A percentile compares a stretch with the other conserved stretches of the same genome.
These are phyloP conservation scores for Neoarius graeffei DNA, from an alignment of 2,113 vertebrate species.

Conservation along the genomic window DNA sequence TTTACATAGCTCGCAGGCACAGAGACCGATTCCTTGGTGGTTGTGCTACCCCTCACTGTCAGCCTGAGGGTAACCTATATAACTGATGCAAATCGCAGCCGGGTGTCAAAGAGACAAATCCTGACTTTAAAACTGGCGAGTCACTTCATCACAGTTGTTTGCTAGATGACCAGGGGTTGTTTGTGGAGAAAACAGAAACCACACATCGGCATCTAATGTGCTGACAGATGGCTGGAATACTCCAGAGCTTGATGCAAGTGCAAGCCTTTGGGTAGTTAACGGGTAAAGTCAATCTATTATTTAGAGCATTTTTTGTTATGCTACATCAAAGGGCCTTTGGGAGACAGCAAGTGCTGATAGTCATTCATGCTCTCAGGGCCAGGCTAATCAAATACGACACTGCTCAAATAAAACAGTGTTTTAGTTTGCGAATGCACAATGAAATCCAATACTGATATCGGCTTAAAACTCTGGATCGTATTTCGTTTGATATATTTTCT, in stretches of 20 bases:
- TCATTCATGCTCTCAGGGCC: constrained; percentile 5
- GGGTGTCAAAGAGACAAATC: constrained; percentile 68
- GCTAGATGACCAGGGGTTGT: constrained; percentile 63
- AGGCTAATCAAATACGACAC: background rate
- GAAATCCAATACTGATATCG: background rate
- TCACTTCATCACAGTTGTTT: constrained; percentile 47
- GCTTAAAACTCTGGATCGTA: background rate
- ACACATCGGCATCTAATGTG: constrained; percentile 45
- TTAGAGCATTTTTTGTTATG: constrained; percentile 62
- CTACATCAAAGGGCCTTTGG: constrained; percentile 48
- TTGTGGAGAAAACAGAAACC: constrained; percentile 50
- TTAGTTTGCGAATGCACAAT: background rate
- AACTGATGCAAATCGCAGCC: constrained; percentile 71
- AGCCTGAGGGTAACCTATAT: constrained; percentile 65
- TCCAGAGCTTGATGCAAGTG: constrained; percentile 64
- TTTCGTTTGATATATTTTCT: background rate
- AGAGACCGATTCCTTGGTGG: constrained; percentile 40
- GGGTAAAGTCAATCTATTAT: constrained; percentile 68
- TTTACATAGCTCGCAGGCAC: constrained; percentile 48
- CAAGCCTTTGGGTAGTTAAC: constrained; percentile 65
- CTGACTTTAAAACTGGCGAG: constrained; percentile 37
- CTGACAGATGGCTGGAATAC: constrained; percentile 51
- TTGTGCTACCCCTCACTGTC: constrained; percentile 55
- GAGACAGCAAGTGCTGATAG: constrained; percentile 50
- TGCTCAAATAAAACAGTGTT: background rate